Base-by-base conservation (phyloP, 2,113 vertebrate genomes). In the Pongo pygmaeus region DNA sequence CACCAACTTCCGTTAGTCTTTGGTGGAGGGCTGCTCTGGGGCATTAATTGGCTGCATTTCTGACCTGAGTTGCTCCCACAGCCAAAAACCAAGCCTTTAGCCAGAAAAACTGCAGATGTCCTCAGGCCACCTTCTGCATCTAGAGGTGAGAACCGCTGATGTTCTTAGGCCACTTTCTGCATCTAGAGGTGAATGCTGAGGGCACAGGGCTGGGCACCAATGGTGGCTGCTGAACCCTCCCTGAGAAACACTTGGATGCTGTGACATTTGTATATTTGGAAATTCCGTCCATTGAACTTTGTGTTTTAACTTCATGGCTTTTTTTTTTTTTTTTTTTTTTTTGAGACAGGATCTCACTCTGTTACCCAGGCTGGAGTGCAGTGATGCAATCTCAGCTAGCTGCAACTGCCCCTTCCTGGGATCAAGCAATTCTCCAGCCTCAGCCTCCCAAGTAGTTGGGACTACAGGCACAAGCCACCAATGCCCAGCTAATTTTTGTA, bases 191-290 rank as follows among this genome's bases (percentile, higher is more conserved):
- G 46, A 18, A 46, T 12, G 46, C 30, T 25, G 22, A 32, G 25
- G 22, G 57, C 4, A 6, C 0, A 30, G 78, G 35, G 78, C 77
- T 43, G 59, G 91, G 20, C 17, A 25, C n/a, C 16, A 0, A 2
- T 16, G 16, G 70, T 12, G 13, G 38, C 27, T 7, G 8, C 50
- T 14, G 20, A 10, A 20, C 6, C 27, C n/a, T 64, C 75, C 40
- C 43, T 18, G 1, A n/a, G 38, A 77, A 72, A 59, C 16, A 10
- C 20, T 27, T 22, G 52, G 32, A 17, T 35, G 12, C 50, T 10
- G 9, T 67, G 84, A 57, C 9, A 0, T 8, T 30, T 12, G 0
- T 5, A 30, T 8, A 0, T 27, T 57, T 13, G 38, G 46, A 55
- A 81, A 5, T 18, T 22, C 22, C 20, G 32, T 22, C 55, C 35